A percentile compares a stretch with the other conserved stretches of the same genome.
These are phyloP conservation scores for Corythaixoides concolor DNA, from an alignment of 2,113 vertebrate genomes.

Conservation along the genomic window DNA sequence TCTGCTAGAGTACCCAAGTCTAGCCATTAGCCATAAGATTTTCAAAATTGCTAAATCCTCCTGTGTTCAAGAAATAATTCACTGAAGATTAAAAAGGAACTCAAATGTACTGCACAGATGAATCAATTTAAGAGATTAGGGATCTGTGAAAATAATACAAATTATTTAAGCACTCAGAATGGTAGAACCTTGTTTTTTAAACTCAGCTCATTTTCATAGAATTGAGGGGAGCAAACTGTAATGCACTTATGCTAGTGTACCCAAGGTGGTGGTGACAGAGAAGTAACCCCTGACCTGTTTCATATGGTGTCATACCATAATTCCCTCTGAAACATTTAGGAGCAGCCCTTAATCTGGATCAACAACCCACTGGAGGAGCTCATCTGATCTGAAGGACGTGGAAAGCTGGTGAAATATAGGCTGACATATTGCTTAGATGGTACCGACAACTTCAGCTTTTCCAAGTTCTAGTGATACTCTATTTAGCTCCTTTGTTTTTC, in stretches of 20 bases:
- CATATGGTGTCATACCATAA: accelerated
- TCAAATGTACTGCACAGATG: neutral
- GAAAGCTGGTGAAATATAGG: neutral
- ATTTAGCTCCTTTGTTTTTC: neutral
- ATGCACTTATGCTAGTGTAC: neutral
- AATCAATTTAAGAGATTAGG: neutral
- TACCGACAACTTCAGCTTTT: neutral
- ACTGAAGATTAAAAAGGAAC: neutral
- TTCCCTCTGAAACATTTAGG: neutral
- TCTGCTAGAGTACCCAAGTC: neutral
- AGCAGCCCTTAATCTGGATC: neutral
- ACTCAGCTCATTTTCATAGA: neutral
- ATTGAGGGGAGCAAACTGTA: neutral
- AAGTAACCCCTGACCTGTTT: neutral
- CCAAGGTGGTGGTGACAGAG: neutral
- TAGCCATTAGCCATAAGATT: neutral
- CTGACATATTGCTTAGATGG: neutral
- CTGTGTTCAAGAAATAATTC: neutral
- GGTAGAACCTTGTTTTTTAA: neutral
- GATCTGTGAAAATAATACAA: neutral
- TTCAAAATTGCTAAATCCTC: neutral
- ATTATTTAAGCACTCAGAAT: neutral
- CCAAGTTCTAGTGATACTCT: neutral
- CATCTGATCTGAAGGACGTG: neutral
- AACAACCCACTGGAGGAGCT: neutral